Percentiles rank a stretch among this genome's conserved stretches.
Evolutionary conservation across 1,140 invertebrate genomes (phyloP).

Genomic region (Neodiprion virginianus): DNA sequence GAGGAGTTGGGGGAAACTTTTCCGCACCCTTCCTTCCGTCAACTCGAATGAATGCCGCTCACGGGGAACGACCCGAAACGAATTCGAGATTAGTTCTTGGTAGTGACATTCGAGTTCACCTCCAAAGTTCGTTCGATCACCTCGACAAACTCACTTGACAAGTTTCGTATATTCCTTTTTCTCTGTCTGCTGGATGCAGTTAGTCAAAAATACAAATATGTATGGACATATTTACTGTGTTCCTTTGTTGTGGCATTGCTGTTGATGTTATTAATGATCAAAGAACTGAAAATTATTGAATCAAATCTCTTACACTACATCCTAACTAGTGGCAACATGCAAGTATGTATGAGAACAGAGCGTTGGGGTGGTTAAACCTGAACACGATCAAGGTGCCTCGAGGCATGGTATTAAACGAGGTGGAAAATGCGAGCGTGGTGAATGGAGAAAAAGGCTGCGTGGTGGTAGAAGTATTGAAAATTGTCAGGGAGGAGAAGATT

Average conservation of each 20-base stretch:
- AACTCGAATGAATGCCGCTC: background rate
- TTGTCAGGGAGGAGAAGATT: background rate
- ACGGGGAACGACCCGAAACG: background rate
- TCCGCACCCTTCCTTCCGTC: background rate
- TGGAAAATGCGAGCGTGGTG: background rate
- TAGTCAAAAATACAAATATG: too few species aligned
- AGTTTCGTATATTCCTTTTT: too few species aligned
- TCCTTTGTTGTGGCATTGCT: too few species aligned
- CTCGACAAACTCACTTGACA: background rate
- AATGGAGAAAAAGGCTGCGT: background rate
- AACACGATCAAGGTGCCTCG: too few species aligned
- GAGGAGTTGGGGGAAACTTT: background rate
- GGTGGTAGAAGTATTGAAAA: background rate
- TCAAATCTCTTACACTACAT: too few species aligned
- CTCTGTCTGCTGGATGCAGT: too few species aligned
- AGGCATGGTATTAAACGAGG: background rate
- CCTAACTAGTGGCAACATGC: too few species aligned
- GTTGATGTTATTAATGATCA: too few species aligned
- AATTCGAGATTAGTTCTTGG: conserved; percentile 1
- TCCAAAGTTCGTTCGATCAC: background rate
- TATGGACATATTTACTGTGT: too few species aligned
- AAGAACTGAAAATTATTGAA: too few species aligned
- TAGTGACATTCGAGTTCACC: background rate
- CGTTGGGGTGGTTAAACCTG: too few species aligned
- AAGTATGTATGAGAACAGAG: too few species aligned